These are phyloP conservation scores for Rachycentron canadum DNA, from an alignment of 2,797 vertebrate genomes.

Conservation along the genomic window DNA sequence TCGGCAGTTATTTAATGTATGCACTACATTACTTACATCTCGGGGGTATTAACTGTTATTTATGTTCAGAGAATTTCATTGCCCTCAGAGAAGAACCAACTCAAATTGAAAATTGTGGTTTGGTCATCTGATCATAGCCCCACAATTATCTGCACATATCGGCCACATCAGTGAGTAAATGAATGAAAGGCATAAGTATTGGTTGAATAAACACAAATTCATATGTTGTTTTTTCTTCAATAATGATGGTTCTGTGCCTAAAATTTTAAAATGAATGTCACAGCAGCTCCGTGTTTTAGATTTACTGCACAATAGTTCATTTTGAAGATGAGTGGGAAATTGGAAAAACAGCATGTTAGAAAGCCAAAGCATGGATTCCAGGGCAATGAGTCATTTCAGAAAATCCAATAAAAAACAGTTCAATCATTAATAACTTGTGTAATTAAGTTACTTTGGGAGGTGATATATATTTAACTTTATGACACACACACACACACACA, in stretches of 20 bases:
- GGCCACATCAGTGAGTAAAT: constrained; percentile 26
- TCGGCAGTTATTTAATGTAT: background rate
- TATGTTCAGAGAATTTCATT: constrained; percentile 15
- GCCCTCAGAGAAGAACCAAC: constrained; percentile 3
- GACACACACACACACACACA: no score
- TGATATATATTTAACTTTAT: constrained; percentile 13
- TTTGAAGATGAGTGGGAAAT: constrained; percentile 13
- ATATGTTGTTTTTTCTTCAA: constrained; percentile 27
- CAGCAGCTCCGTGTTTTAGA: constrained; percentile 11
- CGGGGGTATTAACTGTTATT: constrained; percentile 7
- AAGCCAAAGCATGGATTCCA: constrained; percentile 19
- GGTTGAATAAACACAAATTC: constrained; percentile 36
- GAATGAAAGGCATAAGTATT: constrained; percentile 25
- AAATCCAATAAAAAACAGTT: constrained; percentile 11
- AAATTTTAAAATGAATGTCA: constrained; percentile 24
- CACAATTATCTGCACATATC: constrained; percentile 36
- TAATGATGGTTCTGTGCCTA: constrained; percentile 4
- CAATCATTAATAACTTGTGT: background rate
- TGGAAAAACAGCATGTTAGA: constrained; percentile 34
- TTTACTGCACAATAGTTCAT: constrained; percentile 32
- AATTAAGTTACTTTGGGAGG: constrained; percentile 2
- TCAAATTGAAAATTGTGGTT: constrained; percentile 24
- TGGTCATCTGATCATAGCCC: constrained; percentile 7
- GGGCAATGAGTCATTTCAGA: constrained; percentile 16
- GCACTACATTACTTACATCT: background rate